These are phyloP conservation scores for Prorops nasuta DNA, from an alignment of 1,140 invertebrate species.

Conservation along the genomic window DNA sequence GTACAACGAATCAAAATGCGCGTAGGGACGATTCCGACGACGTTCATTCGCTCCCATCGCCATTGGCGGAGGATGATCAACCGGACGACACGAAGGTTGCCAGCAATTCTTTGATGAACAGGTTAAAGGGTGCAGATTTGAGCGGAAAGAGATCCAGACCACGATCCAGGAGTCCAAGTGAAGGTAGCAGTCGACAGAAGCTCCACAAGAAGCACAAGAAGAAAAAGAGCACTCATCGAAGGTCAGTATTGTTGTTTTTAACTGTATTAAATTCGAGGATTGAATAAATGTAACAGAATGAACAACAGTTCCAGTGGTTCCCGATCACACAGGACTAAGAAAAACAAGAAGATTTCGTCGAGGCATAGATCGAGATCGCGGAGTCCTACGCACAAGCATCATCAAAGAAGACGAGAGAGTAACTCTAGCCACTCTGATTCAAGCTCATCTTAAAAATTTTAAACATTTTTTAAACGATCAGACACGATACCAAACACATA, in stretches of 20 bases:
- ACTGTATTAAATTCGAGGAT: too few species aligned
- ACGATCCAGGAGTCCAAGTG: constrained; percentile 46
- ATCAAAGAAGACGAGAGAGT: constrained; percentile 38
- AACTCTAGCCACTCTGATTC: constrained; percentile 45
- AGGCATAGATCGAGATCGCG: constrained; percentile 46
- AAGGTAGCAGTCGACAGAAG: constrained; percentile 34
- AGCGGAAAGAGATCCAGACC: constrained; percentile 42
- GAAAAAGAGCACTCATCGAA: constrained; percentile 51
- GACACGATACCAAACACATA: too few species aligned
- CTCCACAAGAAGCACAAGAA: constrained; percentile 51
- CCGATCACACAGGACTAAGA: constrained; percentile 46
- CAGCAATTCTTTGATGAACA: constrained; percentile 42
- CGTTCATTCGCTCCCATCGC: constrained; percentile 42
- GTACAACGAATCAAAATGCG: constrained; percentile 6
- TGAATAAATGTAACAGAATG: constrained; percentile 23
- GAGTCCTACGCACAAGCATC: constrained; percentile 39
- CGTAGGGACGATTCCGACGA: constrained; percentile 39
- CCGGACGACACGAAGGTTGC: constrained; percentile 21
- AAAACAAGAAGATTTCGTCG: constrained; percentile 49
- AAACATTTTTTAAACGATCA: background rate
- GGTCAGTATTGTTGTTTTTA: constrained; percentile 38
- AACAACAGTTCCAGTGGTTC: constrained; percentile 48
- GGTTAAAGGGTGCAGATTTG: constrained; percentile 43
- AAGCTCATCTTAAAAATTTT: constrained; percentile 32
- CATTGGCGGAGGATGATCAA: constrained; percentile 12